Evolutionary conservation across 2,113 vertebrate species (phyloP).

Genomic region (Microtus ochrogaster): DNA sequence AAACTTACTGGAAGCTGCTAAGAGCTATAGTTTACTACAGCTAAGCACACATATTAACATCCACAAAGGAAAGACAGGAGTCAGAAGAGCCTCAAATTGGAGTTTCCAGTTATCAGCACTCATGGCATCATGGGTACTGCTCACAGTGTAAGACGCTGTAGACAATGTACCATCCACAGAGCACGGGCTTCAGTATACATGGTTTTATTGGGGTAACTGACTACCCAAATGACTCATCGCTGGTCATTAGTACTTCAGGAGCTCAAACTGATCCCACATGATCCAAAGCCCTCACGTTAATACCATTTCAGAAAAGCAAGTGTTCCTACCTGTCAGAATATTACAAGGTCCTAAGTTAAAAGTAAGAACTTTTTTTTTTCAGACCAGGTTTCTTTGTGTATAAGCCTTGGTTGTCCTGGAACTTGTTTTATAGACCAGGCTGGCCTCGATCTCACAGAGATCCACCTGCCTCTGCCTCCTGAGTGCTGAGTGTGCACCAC

Average conservation of each 20-base stretch:
- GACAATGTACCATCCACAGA: background rate
- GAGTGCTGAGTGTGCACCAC: no score
- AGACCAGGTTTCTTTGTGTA: no score
- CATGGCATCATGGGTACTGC: background rate
- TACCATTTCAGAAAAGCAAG: background rate
- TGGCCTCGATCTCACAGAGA: no score
- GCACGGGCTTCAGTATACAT: background rate
- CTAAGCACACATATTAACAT: background rate
- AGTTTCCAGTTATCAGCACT: background rate
- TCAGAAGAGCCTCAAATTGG: background rate
- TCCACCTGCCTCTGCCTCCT: no score
- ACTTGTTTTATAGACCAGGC: no score
- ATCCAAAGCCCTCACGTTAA: background rate
- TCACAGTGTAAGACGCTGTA: no score
- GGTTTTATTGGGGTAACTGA: background rate
- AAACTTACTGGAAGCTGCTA: background rate
- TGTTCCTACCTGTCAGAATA: background rate
- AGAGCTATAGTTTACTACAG: background rate
- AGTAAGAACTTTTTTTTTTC: background rate
- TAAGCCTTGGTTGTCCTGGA: no score
- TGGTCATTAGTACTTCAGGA: background rate
- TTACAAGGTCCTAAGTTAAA: background rate
- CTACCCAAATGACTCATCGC: background rate
- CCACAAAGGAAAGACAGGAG: background rate
- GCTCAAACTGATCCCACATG: background rate